Percentiles rank a stretch among this genome's conserved stretches.
Evolutionary conservation across 2,113 vertebrate species (phyloP).

Genomic region (Elephantulus edwardii): DNA sequence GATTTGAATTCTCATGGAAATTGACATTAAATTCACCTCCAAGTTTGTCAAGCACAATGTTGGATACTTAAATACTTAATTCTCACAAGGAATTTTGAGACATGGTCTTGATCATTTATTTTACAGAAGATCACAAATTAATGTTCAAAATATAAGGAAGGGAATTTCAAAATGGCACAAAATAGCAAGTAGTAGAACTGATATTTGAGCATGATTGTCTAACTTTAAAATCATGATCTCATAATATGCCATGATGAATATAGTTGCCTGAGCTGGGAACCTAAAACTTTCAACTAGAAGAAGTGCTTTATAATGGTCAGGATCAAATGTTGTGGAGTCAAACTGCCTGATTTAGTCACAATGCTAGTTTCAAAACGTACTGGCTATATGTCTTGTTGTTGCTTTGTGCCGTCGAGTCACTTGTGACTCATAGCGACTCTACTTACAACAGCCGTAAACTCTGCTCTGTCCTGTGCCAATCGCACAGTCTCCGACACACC

Average conservation of each 20-base stretch:
- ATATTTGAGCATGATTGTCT: neutral
- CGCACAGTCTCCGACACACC: no score
- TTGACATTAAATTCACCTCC: slow-evolving; percentile 43
- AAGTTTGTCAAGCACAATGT: neutral
- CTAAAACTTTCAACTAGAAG: neutral
- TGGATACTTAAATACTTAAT: slow-evolving; percentile 25
- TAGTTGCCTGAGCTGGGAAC: neutral
- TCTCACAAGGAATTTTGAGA: neutral
- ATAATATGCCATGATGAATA: neutral
- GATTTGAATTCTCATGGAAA: neutral
- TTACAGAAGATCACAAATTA: neutral
- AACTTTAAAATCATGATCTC: neutral
- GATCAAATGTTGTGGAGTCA: neutral
- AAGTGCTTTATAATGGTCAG: neutral
- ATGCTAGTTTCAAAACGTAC: neutral
- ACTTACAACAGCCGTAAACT: no score
- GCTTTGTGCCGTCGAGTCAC: no score
- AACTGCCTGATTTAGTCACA: neutral
- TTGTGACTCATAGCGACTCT: no score
- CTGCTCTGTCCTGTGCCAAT: no score
- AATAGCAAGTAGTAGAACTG: neutral
- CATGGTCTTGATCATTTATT: neutral
- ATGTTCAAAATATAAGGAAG: neutral
- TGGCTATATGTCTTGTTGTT: neutral
- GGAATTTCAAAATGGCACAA: neutral